Evolutionary conservation across 2,888 invertebrate species (phyloP).

Genomic region (Phasia obesa): DNA sequence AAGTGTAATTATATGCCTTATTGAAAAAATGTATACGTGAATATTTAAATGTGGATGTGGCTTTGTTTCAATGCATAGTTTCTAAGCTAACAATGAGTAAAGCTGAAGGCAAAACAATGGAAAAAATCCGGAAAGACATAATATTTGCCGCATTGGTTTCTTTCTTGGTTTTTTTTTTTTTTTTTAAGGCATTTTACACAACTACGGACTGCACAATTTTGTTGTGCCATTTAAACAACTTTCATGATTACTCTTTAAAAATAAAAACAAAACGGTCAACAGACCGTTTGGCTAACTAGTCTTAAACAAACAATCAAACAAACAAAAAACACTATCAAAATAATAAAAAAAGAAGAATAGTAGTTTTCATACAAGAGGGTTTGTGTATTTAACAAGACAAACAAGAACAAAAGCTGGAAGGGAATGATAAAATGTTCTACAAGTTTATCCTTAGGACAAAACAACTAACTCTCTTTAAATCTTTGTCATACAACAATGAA

Average conservation of each 20-base stretch:
- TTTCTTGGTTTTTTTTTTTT: neutral
- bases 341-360: neutral
- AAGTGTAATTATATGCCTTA: too few species aligned
- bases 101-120: neutral
- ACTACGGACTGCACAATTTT: constrained; percentile 19
- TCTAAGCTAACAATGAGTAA: constrained; percentile 10
- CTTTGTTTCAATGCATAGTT: neutral
- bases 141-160: neutral
- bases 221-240: constrained; percentile 24
- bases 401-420: constrained; percentile 27
- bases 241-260: neutral
- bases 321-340: neutral
- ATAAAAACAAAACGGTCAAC: constrained; percentile 7
- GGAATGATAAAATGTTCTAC: constrained; percentile 11
- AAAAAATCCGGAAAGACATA: neutral
- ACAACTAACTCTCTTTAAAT: constrained; percentile 36
- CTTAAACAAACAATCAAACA: constrained; percentile 31
- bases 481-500: constrained; percentile 33
- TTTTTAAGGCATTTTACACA: neutral
- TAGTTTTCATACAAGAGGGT: neutral
- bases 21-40: too few species aligned
- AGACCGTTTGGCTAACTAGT: constrained; percentile 25
- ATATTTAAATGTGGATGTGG: neutral
- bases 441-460: constrained; percentile 29
- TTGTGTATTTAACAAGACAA: neutral